These are phyloP conservation scores for Platycnemis pennipes DNA, from an alignment of 2,888 invertebrate genomes.

Conservation along the genomic window DNA sequence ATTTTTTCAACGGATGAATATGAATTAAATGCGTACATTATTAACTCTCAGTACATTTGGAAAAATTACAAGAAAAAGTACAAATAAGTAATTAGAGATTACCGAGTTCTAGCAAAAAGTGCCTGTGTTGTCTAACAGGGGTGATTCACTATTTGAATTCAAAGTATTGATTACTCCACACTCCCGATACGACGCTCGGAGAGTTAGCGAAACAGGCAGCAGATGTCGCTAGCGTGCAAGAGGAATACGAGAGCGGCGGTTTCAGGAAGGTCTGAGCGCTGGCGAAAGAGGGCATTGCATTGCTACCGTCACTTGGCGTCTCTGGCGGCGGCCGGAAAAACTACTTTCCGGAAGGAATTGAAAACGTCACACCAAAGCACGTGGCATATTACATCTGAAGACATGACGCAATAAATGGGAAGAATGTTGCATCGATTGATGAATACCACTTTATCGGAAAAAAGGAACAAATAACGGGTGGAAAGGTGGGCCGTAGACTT, in stretches of 20 bases:
- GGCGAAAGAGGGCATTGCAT: conserved; percentile 58
- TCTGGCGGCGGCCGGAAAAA: conserved; percentile 39
- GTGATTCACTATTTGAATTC: conserved; percentile 43
- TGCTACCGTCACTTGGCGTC: conserved; percentile 55
- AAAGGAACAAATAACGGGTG: no score
- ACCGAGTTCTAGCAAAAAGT: neutral
- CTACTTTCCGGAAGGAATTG: neutral
- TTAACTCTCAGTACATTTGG: no score
- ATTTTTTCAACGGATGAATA: no score
- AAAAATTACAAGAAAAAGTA: no score
- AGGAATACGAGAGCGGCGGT: neutral
- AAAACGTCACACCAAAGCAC: neutral
- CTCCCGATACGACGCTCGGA: neutral
- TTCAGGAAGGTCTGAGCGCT: conserved; percentile 43
- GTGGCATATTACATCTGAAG: no score
- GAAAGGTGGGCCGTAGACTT: no score
- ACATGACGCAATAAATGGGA: no score
- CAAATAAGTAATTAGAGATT: neutral
- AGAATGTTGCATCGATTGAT: no score
- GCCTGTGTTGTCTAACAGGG: neutral
- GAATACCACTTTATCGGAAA: no score
- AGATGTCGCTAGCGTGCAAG: conserved; percentile 58
- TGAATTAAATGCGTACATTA: no score
- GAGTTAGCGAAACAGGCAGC: conserved; percentile 9
- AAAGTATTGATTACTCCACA: conserved; percentile 49